Conservation (phyloP, 2,113 vertebrate species). For the Tupaia tana region DNA sequence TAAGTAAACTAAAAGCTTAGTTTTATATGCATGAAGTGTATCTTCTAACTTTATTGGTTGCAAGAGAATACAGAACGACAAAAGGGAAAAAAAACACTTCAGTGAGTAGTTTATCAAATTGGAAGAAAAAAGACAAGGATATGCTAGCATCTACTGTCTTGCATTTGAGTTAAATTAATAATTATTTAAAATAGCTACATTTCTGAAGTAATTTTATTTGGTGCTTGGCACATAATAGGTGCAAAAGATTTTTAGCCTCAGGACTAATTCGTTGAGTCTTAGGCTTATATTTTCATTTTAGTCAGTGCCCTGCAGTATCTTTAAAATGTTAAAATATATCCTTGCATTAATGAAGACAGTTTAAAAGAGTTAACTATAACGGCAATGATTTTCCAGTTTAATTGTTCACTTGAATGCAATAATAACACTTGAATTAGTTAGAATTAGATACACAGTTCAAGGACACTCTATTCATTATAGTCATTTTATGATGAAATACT, state of each 20-base stretch:
- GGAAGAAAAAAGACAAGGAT: neutral
- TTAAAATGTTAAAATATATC: constrained; percentile 28
- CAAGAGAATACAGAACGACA: constrained; percentile 3
- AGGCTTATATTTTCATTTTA: neutral
- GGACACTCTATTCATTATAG: neutral
- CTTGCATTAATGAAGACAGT: neutral
- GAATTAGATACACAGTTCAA: neutral
- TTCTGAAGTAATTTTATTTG: neutral
- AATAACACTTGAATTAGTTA: neutral
- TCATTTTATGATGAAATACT: neutral
- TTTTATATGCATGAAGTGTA: neutral
- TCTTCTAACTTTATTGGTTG: neutral
- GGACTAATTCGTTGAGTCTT: neutral
- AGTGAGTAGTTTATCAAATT: neutral
- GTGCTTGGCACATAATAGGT: neutral
- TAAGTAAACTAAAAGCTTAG: neutral
- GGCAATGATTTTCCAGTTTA: neutral
- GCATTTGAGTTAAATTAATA: neutral
- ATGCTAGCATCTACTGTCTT: neutral
- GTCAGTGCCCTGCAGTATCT: neutral
- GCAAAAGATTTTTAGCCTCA: neutral
- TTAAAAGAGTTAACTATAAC: neutral
- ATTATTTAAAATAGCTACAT: neutral
- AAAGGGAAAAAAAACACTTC: neutral
- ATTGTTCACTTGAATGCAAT: neutral